These are phyloP conservation scores for Ornithorhynchus anatinus DNA, from an alignment of 2,113 vertebrate genomes.

Conservation along the genomic window DNA sequence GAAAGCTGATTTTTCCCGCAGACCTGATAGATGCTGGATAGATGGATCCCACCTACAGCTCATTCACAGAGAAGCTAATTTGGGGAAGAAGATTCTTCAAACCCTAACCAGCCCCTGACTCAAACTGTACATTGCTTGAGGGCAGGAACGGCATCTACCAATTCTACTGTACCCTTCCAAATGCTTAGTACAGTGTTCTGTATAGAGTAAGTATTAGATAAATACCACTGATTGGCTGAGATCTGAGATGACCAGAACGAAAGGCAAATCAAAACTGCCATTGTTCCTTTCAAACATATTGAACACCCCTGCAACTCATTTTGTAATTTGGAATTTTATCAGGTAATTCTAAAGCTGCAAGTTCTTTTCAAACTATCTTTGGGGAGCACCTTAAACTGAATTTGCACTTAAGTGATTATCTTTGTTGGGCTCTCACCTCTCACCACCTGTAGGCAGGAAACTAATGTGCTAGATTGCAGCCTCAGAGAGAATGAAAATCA, in stretches of 20 bases:
- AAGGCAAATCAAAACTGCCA: conserved; percentile 2
- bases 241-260: background rate
- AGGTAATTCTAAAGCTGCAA: background rate
- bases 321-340: conserved; percentile 1
- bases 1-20: too few species aligned
- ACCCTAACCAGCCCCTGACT: too few species aligned
- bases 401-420: conserved; percentile 20
- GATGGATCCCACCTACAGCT: too few species aligned
- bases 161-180: too few species aligned
- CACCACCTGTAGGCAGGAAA: background rate
- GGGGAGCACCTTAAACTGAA: conserved; percentile 23
- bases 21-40: too few species aligned
- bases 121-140: too few species aligned
- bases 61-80: too few species aligned
- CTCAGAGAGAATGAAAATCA: conserved; percentile 75
- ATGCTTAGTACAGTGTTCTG: too few species aligned
- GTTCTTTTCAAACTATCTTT: conserved; percentile 29
- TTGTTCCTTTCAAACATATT: conserved; percentile 19
- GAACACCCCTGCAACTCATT: background rate
- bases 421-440: background rate
- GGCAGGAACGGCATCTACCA: too few species aligned
- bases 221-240: too few species aligned
- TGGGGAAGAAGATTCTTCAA: too few species aligned
- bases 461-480: conserved; percentile 71
- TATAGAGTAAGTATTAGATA: too few species aligned